Percentiles rank a stretch among this genome's conserved stretches.
phyloP scores from a whole-genome alignment of 2,888 invertebrate species.

The Lymantria monacha region DNA sequence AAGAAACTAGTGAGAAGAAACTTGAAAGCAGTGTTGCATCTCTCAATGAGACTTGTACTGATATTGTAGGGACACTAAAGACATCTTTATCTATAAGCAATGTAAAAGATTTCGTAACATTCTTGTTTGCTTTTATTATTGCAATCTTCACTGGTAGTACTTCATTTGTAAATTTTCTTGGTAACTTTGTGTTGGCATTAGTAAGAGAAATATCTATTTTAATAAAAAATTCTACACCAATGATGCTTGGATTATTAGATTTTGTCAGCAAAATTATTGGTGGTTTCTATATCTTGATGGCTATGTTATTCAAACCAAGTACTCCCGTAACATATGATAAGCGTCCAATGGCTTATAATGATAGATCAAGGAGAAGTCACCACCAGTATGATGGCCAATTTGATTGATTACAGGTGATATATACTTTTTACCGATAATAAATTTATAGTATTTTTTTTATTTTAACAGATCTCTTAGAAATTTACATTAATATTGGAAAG shows the following conservation, averaged over 20 bases:
- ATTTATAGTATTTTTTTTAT: not conserved
- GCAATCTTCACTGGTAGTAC: slow-evolving; percentile 78
- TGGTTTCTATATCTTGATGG: slow-evolving; percentile 83
- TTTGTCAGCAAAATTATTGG: slow-evolving; percentile 83
- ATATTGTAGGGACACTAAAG: slow-evolving; percentile 52
- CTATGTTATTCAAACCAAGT: slow-evolving; percentile 80
- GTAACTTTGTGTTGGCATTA: slow-evolving; percentile 82
- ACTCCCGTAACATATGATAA: slow-evolving; percentile 47
- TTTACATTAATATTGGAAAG: not conserved
- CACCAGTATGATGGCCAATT: slow-evolving; percentile 51
- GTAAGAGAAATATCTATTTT: slow-evolving; percentile 81
- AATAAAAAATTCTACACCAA: slow-evolving; percentile 82
- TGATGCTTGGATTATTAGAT: slow-evolving; percentile 82
- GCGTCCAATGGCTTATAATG: slow-evolving; percentile 46
- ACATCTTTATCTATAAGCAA: slow-evolving; percentile 59
- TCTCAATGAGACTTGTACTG: slow-evolving; percentile 55
- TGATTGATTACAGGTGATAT: slow-evolving; percentile 47
- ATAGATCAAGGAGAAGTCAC: slow-evolving; percentile 27
- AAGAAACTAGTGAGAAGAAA: slow-evolving; percentile 34
- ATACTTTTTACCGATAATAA: not conserved
- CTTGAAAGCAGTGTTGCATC: slow-evolving; percentile 40
- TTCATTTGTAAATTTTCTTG: slow-evolving; percentile 79
- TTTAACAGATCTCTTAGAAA: not conserved
- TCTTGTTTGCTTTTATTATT: slow-evolving; percentile 69
- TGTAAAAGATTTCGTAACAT: slow-evolving; percentile 68